Evolutionary conservation across 2,113 vertebrate genomes (phyloP).

Genomic region (Paralichthys olivaceus): DNA sequence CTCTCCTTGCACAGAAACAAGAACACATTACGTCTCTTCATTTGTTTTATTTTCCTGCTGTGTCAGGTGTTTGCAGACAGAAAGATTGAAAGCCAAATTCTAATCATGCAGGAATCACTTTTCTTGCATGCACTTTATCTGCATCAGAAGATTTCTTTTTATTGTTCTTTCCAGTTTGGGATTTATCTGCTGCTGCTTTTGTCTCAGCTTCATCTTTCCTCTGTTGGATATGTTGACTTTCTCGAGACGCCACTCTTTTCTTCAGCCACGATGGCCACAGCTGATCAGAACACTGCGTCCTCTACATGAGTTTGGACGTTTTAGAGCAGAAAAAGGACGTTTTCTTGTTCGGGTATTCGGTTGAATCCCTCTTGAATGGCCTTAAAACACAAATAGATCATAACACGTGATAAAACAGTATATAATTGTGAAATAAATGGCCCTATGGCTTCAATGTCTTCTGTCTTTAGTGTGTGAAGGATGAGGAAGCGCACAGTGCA

Average conservation of each 20-base stretch:
- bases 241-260: background rate
- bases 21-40: background rate
- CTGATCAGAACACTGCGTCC: background rate
- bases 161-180: background rate
- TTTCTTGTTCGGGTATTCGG: background rate
- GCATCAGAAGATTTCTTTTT: background rate
- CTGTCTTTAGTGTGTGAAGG: background rate
- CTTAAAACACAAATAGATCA: too few species aligned
- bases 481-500: slow-evolving; percentile 13
- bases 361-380: too few species aligned
- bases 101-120: background rate
- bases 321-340: background rate
- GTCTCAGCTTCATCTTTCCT: background rate
- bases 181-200: background rate
- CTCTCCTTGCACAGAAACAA: background rate
- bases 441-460: slow-evolving; percentile 1
- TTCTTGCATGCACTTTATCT: background rate
- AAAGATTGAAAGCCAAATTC: background rate
- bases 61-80: background rate
- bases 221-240: background rate
- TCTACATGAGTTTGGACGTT: background rate
- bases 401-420: too few species aligned
- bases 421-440: background rate
- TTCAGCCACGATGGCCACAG: background rate
- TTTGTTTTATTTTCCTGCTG: background rate